Evolutionary conservation across 1,140 invertebrate species (phyloP), one percentile per base, ranked within the genome.

Genomic region (Halesus radiatus): DNA sequence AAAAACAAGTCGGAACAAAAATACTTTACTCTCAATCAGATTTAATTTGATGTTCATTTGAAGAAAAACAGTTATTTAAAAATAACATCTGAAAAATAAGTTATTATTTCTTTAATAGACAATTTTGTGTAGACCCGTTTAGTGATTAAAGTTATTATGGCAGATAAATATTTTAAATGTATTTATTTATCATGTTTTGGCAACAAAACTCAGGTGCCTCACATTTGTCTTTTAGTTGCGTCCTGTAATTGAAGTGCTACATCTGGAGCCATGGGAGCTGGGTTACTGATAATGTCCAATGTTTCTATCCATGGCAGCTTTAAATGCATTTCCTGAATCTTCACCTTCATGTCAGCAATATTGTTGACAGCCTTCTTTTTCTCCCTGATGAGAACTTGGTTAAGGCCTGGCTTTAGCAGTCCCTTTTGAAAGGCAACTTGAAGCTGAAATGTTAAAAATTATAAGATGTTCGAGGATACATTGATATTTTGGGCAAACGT

Each of bases 251-350:
- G 93, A 15, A 95, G 85, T 4, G 93, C 94, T 50, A 96, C 88
- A 87, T 97, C 96, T 20, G 95, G 96, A 18, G 95, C 95, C 84
- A 97, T 84, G 0, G 95, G 93, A 16, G 96, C 96, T 32, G 93
- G 92, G 37, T 91, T 87, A 81, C 93, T 95, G 0, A 94, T 89
- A 75, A 96, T 89, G 85, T 98, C 97, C 29, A 98, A 85, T 45
- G 93, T 91, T 87, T 98, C 97, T 15, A 96, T 85, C 97, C 97
- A 99, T 80, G 93, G 92, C 56, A 97, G 87, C 54, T 94, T 91
- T 56, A 94, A 83, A 84, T 92, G 90, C 13, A 98, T 92, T 85
- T 95, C 92, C 32, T 93, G 88, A 32, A 96, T 86, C 87, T 96
- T 96, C 29, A 91, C 86, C 84, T 94, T 92, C 70, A 98, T 85